These are phyloP conservation scores for Petromus typicus DNA, from an alignment of 2,113 vertebrate species.

Conservation along the genomic window DNA sequence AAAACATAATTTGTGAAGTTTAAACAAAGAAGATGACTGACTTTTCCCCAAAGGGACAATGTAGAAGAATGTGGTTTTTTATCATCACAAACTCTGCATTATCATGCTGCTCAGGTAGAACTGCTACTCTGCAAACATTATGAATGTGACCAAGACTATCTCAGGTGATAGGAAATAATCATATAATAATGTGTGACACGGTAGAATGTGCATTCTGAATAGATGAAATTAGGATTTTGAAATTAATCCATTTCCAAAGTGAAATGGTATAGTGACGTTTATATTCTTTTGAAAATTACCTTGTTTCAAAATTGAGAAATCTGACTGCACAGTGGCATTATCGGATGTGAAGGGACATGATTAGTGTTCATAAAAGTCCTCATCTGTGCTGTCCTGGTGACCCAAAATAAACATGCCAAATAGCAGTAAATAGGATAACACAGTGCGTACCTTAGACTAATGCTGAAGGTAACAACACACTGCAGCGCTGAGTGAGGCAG, in stretches of 20 bases:
- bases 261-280: conserved; percentile 49
- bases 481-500: background rate
- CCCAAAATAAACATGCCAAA: conserved; percentile 49
- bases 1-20: conserved; percentile 39
- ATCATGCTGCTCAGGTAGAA: background rate
- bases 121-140: background rate
- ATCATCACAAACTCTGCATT: background rate
- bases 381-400: conserved; percentile 32
- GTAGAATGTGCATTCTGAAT: background rate
- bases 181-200: conserved; percentile 11
- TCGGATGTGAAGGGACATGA: background rate
- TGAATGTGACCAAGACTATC: background rate
- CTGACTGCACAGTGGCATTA: background rate
- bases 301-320: conserved; percentile 63
- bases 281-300: conserved; percentile 59
- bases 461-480: background rate
- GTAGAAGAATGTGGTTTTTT: background rate
- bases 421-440: conserved; percentile 37
- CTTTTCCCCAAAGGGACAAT: background rate
- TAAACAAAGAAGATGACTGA: background rate
- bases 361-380: conserved; percentile 2
- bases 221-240: conserved; percentile 45
- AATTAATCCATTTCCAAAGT: conserved; percentile 58
- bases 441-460: background rate
- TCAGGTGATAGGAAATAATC: conserved; percentile 33